Evolutionary conservation across 1,140 invertebrate species (phyloP).

Genomic region (Pentalonia nigronervosa): DNA sequence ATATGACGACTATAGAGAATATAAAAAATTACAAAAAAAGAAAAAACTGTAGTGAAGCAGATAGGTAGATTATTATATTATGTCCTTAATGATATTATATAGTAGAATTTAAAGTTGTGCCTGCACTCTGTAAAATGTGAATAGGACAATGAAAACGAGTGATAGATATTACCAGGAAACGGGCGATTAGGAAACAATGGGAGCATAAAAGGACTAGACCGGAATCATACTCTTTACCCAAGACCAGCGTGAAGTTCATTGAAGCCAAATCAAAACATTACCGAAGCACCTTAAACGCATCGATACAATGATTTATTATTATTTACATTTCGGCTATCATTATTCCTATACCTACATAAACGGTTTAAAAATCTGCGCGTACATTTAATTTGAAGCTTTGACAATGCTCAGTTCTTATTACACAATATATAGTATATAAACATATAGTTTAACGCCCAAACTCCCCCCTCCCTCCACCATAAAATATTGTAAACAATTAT

Average conservation of each 20-base stretch:
- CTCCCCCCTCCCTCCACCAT: too few relatives aligned
- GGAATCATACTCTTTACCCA: slow-evolving; percentile 39
- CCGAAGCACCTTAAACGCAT: background rate
- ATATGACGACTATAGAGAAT: too few relatives aligned
- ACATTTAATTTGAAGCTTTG: background rate
- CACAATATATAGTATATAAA: too few relatives aligned
- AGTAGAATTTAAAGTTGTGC: background rate
- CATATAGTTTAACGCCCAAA: too few relatives aligned
- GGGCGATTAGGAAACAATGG: slow-evolving; percentile 44
- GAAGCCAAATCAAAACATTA: slow-evolving; percentile 36
- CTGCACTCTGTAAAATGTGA: background rate
- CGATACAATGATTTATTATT: slow-evolving; percentile 8
- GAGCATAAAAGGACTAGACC: slow-evolving; percentile 39
- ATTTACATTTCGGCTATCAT: background rate
- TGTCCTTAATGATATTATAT: too few relatives aligned
- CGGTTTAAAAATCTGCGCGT: background rate
- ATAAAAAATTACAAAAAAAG: background rate
- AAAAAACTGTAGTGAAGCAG: background rate
- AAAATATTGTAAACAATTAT: too few relatives aligned
- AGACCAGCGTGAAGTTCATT: slow-evolving; percentile 41
- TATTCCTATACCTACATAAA: background rate
- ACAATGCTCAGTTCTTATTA: background rate
- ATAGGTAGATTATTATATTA: background rate
- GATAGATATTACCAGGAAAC: slow-evolving; percentile 41
- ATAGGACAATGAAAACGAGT: background rate